These are phyloP conservation scores for Echinarachnius parma DNA, from an alignment of 53 echinoderm and acorn worm genomes.

Conservation along the genomic window DNA sequence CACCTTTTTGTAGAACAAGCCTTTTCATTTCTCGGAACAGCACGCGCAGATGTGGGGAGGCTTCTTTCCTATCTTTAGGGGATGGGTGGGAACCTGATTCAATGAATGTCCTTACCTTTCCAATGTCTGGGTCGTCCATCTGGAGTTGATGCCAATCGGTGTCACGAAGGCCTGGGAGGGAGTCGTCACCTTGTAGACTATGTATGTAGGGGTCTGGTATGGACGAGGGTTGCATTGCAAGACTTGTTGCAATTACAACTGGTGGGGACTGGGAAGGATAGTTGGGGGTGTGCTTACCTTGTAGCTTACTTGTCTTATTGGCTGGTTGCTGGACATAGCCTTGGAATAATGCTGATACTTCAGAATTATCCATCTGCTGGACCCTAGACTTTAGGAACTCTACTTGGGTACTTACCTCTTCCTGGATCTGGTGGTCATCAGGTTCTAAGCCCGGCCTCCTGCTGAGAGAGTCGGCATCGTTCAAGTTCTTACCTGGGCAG, in stretches of 20 bases:
- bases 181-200: conserved; percentile 4
- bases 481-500: conserved; percentile 34
- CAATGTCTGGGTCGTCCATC: conserved; percentile 2
- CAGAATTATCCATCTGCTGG: background rate
- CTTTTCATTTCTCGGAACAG: too few species aligned
- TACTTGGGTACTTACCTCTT: conserved; percentile 8
- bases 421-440: background rate
- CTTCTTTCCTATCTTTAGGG: background rate
- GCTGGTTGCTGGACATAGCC: background rate
- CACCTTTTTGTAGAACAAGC: conserved; percentile 4
- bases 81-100: background rate
- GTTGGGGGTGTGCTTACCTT: background rate
- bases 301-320: background rate
- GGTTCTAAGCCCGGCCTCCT: conserved; percentile 39
- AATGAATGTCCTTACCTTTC: background rate
- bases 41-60: too few species aligned
- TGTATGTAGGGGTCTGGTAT: background rate
- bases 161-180: conserved; percentile 19
- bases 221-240: background rate
- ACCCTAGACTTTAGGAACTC: conserved; percentile 17
- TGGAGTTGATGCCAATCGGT: conserved; percentile 26
- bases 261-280: too few species aligned
- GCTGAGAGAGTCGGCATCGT: conserved; percentile 55
- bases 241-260: background rate
- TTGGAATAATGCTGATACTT: conserved; percentile 4